phyloP scores from a whole-genome alignment of 1,140 invertebrate species.

The Drosophila murphyi region DNA sequence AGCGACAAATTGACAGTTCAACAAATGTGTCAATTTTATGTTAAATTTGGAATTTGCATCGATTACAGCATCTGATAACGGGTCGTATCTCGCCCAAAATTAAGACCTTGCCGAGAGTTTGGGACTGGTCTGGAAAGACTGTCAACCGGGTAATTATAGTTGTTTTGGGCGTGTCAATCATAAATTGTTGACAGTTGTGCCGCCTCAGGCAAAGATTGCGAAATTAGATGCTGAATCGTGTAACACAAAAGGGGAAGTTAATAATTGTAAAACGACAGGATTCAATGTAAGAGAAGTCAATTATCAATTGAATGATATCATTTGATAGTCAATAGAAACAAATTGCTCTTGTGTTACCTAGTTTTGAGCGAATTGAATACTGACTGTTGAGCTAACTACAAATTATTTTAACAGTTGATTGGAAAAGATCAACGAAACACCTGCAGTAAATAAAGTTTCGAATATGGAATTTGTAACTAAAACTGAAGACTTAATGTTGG shows the following conservation, averaged over 20 bases:
- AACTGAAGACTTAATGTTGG: too few relatives aligned
- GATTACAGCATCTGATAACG: conserved; percentile 51
- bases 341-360: too few relatives aligned
- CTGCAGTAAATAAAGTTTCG: too few relatives aligned
- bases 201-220: conserved; percentile 31
- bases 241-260: not conserved
- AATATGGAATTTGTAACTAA: too few relatives aligned
- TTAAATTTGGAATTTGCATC: conserved; percentile 53
- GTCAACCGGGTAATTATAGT: conserved; percentile 62
- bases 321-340: not conserved
- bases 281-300: not conserved
- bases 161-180: conserved; percentile 41
- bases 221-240: conserved; percentile 14
- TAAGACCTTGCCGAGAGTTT: conserved; percentile 8
- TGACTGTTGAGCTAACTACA: too few relatives aligned
- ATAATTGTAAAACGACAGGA: conserved; percentile 9
- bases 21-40: conserved; percentile 74
- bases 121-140: conserved; percentile 6
- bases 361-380: too few relatives aligned
- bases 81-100: conserved; percentile 14
- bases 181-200: conserved; percentile 67
- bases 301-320: not conserved
- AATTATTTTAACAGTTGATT: too few relatives aligned
- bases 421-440: too few relatives aligned
- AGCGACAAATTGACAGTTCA: conserved; percentile 22